phyloP scores from a whole-genome alignment of 2,113 vertebrate genomes.

The Sinocyclocheilus grahami region DNA sequence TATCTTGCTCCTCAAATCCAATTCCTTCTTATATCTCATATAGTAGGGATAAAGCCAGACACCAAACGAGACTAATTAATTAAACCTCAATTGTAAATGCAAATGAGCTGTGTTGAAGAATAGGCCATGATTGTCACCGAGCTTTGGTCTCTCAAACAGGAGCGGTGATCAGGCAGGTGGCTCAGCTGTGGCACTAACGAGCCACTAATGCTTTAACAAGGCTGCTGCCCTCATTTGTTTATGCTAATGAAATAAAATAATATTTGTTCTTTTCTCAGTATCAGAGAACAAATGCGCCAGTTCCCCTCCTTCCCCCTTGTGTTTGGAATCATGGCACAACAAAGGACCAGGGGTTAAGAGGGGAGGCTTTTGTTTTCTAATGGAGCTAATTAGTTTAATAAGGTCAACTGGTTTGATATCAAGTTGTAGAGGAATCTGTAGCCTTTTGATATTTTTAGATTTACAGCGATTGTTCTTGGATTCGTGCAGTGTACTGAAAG shows the following conservation, averaged over 20 bases:
- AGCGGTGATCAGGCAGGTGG: constrained; percentile 75
- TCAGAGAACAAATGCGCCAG: constrained; percentile 70
- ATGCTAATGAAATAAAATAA: constrained; percentile 82
- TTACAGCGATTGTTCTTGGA: not conserved
- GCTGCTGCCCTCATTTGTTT: constrained; percentile 81
- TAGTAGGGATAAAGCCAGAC: constrained; percentile 12
- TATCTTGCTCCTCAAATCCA: not conserved
- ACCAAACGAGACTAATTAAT: constrained; percentile 71
- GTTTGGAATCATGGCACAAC: constrained; percentile 31
- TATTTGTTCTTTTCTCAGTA: constrained; percentile 70
- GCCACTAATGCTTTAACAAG: constrained; percentile 78
- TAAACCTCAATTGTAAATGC: constrained; percentile 81
- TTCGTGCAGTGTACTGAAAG: not conserved
- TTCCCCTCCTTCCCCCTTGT: constrained; percentile 63
- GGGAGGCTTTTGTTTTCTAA: constrained; percentile 59
- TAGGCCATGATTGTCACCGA: constrained; percentile 21
- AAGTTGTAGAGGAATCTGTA: constrained; percentile 26
- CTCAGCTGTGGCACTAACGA: constrained; percentile 74
- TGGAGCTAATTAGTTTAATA: constrained; percentile 65
- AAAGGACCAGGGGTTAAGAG: constrained; percentile 50
- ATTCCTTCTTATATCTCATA: constrained; percentile 3
- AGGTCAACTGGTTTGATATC: constrained; percentile 71
- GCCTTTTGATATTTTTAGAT: constrained; percentile 23
- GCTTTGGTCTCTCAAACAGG: constrained; percentile 57
- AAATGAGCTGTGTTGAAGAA: constrained; percentile 69